A percentile compares a stretch with the other conserved stretches of the same genome.
Conservation (phyloP, 2,797 vertebrate species). For the Amblyraja radiata region DNA sequence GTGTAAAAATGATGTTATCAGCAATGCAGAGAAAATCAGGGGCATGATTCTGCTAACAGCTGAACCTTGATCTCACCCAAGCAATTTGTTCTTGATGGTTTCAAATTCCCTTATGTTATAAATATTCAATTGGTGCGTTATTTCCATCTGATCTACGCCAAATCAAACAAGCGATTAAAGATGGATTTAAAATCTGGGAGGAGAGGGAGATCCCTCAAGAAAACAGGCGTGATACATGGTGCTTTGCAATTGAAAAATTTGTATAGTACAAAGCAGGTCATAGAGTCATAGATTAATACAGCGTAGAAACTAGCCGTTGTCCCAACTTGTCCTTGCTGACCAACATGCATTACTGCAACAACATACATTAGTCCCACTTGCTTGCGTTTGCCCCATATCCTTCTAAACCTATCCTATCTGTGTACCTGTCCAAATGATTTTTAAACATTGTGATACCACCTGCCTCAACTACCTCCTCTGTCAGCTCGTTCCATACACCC, state of each 20-base stretch:
- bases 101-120: conserved; percentile 1
- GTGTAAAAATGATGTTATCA: neutral
- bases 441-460: too few relatives aligned
- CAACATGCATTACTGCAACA: too few relatives aligned
- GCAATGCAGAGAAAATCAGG: neutral
- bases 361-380: too few relatives aligned
- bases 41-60: neutral
- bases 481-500: too few relatives aligned
- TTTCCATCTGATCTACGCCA: neutral
- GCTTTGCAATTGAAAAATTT: neutral
- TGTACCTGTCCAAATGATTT: too few relatives aligned
- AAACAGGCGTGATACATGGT: neutral
- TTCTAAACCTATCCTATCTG: too few relatives aligned
- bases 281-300: too few relatives aligned
- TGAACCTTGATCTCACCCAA: neutral
- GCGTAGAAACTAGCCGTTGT: too few relatives aligned
- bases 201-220: neutral
- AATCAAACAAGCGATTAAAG: conserved; percentile 5
- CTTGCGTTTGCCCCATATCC: too few relatives aligned
- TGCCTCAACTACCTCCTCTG: too few relatives aligned
- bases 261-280: neutral
- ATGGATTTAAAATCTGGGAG: neutral
- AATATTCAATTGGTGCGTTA: neutral
- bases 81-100: conserved; percentile 7
- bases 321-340: too few relatives aligned